phyloP scores from a whole-genome alignment of 2,113 vertebrate species.

The Kobus ellipsiprymnus region DNA sequence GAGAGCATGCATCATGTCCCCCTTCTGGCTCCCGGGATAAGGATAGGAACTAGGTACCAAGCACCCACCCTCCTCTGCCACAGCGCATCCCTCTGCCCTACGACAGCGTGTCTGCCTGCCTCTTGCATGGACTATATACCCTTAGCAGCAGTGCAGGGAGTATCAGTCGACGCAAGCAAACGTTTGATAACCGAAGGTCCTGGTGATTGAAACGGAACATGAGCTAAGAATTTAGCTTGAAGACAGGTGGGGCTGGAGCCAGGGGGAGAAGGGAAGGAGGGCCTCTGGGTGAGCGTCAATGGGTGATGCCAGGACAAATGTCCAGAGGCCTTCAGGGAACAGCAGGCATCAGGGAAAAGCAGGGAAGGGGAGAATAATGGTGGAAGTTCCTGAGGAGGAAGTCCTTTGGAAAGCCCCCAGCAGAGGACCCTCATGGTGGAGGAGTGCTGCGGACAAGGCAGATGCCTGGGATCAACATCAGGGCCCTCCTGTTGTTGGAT shows the following conservation, averaged over 20 bases:
- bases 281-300: background rate
- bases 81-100: background rate
- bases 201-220: background rate
- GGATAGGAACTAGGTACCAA: background rate
- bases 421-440: background rate
- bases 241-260: background rate
- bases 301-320: background rate
- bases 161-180: background rate
- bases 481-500: background rate
- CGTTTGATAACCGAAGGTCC: background rate
- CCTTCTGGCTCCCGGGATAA: background rate
- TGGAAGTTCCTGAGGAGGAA: too few species aligned
- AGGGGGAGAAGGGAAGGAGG: rapidly evolving
- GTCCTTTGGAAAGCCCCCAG: background rate
- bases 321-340: background rate
- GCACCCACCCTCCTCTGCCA: background rate
- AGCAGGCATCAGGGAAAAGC: background rate
- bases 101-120: rapidly evolving
- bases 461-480: rapidly evolving
- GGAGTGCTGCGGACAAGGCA: background rate
- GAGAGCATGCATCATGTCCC: background rate
- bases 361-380: background rate
- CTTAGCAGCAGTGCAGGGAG: background rate
- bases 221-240: background rate
- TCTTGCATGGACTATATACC: rapidly evolving